Percentiles rank a stretch among this genome's conserved stretches.
These are phyloP conservation scores for Sweltsa coloradensis DNA, from an alignment of 1,140 invertebrate species.

Conservation along the genomic window DNA sequence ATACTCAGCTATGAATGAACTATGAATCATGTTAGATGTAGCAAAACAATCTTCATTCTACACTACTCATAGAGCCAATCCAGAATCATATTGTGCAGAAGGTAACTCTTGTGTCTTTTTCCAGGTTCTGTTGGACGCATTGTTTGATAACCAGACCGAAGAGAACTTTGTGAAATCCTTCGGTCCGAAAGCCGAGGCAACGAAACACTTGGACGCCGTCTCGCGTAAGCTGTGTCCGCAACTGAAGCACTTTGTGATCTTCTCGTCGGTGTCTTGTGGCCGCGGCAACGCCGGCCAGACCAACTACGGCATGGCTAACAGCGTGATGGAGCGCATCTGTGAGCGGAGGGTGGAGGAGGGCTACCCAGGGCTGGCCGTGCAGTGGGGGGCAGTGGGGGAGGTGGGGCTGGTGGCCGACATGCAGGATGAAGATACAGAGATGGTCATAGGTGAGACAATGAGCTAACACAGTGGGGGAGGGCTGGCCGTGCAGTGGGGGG, in stretches of 20 bases:
- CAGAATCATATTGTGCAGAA: constrained; percentile 26
- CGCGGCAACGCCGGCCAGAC: constrained; percentile 20
- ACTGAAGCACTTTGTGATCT: constrained; percentile 22
- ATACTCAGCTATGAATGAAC: no score
- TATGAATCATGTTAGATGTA: no score
- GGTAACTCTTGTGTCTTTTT: no score
- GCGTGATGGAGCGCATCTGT: constrained; percentile 20
- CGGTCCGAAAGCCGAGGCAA: constrained; percentile 40
- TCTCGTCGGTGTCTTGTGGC: constrained; percentile 19
- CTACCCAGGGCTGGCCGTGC: constrained; percentile 17
- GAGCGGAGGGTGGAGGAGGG: constrained; percentile 14
- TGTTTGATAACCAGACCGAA: constrained; percentile 44
- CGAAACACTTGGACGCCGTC: constrained; percentile 36
- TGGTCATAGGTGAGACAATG: constrained; percentile 50
- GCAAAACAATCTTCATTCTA: no score
- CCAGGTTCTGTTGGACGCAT: constrained; percentile 38
- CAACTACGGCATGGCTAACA: constrained; percentile 20
- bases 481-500: neutral
- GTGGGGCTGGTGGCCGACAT: constrained; percentile 64
- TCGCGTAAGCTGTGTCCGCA: constrained; percentile 34
- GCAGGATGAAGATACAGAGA: constrained; percentile 65
- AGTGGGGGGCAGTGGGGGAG: constrained; percentile 46
- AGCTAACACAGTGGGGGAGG: neutral
- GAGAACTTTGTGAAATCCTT: constrained; percentile 32
- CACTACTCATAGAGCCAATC: neutral